Base-by-base conservation (phyloP, 2,888 invertebrate species). In the Dryococelus australis region DNA sequence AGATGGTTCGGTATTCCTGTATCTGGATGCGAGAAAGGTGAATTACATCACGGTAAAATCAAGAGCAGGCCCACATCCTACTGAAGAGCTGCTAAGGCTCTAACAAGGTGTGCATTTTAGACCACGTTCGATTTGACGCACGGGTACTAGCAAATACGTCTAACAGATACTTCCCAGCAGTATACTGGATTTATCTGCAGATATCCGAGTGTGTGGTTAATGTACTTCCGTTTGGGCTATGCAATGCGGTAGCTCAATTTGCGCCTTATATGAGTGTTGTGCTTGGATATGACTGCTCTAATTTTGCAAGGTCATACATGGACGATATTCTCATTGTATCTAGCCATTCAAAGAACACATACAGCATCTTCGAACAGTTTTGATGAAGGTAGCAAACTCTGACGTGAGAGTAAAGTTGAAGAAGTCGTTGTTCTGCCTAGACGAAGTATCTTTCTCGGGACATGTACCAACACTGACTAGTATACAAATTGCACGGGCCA, bases 111-210 rank as follows among this genome's bases (percentile, higher is more conserved):
- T 53, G 24, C 81, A 85, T 47, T 86, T 79, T 28, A 85, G 43
- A 87, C 88, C 9, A 47, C 65, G 10, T 6, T 89, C 3, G 89
- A 90, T 85, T 84, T 89, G 24, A 88, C 88, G 26, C 65, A 86
- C 53, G 81, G 87, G 4, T 90, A 89, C 78, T 89, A 87, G 86
- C 89, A 90, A 85, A n/a, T n/a, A n/a, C n/a, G n/a, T n/a, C n/a
- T n/a, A n/a, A n/a, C n/a, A n/a, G n/a, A 89, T 90, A 43, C 87
- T 86, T 9, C 27, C 89, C n/a, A n/a, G n/a, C 87, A 89, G 80
- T 90, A 88, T 84, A 89, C 88, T 0, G 89, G 89, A 26, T 90
- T 90, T 86, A 26, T 86, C 20, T 87, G 86, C 28, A 47, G 87
- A 27, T n/a, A n/a, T n/a, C 43, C 81, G 27, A 87, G 16, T 90